Evolutionary conservation across 1,140 invertebrate genomes (phyloP), one percentile per base, ranked within the genome.

Genomic region (Apis laboriosa): DNA sequence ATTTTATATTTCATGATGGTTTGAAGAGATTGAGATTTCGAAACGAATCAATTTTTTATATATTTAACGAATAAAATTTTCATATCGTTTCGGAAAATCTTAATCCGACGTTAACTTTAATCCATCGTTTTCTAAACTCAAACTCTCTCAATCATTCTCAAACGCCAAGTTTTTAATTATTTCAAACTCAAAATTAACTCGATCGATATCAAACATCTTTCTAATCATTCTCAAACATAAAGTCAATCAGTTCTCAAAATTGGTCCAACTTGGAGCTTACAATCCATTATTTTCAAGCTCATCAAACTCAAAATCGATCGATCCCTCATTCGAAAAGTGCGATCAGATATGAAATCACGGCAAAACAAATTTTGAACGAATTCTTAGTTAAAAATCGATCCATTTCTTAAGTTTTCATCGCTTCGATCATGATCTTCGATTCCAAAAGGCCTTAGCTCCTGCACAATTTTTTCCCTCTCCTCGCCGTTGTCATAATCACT

Each of bases 401-500:
- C n/a, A 61, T 24, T n/a, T 61, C 7, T n/a, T 5, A n/a, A n/a
- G 60, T 61, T 7, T 24, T 60, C 51, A 49, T 19, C 12, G 0
- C 13, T n/a, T 68, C 43, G 66, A 70, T 73, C 78, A 49, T 28
- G 28, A 21, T 74, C 34, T 28, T 19, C 67, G 43, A n/a, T 51
- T 58, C 53, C 19, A 55, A 9, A 34, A 64, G 66, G 28, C 24
- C 11, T 34, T 53, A 11, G 51, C 19, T 19, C 21, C 11, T n/a
- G 66, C 12, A 17, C 21, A 4, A 17, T 55, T 61, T 51, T 56
- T 66, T 55, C 15, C 51, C 60, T 53, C 34, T 49, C 58, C 11
- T n/a, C 15, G 7, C 9, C 55, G 73, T 64, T 49, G 56, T 78
- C 60, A 72, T 80, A 80, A 80, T 80, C 77, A 51, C 9, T 58